Evolutionary conservation across 2,113 vertebrate genomes (phyloP).

Genomic region (Mystacornis crossleyi): DNA sequence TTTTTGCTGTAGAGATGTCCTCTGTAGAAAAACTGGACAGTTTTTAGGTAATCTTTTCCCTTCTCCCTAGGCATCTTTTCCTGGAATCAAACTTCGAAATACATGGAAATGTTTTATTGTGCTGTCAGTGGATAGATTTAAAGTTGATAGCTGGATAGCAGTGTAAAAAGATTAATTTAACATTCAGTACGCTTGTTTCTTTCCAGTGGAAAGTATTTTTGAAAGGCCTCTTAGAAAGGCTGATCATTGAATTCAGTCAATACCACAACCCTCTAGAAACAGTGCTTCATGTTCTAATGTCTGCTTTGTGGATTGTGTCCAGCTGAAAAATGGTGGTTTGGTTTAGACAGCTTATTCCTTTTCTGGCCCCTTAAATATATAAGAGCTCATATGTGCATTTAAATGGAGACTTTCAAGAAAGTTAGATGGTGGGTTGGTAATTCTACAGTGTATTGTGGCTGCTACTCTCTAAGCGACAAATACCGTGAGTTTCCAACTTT

Average conservation of each 20-base stretch:
- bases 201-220: not conserved
- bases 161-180: not conserved
- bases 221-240: not conserved
- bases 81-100: not conserved
- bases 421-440: not conserved
- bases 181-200: not conserved
- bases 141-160: not conserved
- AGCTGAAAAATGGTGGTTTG: not conserved
- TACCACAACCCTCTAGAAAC: not conserved
- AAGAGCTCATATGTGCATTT: not conserved
- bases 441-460: not conserved
- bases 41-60: not conserved
- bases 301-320: not conserved
- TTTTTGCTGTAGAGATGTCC: not conserved
- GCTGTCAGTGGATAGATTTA: not conserved
- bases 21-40: not conserved
- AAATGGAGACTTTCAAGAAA: not conserved
- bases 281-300: not conserved
- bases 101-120: not conserved
- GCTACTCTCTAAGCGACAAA: not conserved
- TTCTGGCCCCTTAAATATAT: not conserved
- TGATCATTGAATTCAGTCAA: not conserved
- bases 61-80: not conserved
- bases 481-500: not conserved
- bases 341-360: not conserved